A percentile compares a stretch with the other conserved stretches of the same genome.
Evolutionary conservation across 2,113 vertebrate species (phyloP).

Genomic region (Campylomormyrus numenius): DNA sequence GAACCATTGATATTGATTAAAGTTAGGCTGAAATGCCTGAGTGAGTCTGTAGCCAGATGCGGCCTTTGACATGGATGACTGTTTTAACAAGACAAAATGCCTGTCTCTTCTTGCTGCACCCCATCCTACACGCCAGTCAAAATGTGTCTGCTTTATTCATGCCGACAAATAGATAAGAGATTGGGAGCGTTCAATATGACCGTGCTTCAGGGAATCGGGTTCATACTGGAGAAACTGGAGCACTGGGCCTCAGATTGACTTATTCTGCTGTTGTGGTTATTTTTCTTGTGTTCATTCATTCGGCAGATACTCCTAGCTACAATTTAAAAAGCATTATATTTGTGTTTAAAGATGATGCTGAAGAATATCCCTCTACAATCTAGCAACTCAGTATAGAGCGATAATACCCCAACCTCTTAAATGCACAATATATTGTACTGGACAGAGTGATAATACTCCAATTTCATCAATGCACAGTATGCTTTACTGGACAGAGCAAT

Average conservation of each 20-base stretch:
- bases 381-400: neutral
- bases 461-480: neutral
- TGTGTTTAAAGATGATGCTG: neutral
- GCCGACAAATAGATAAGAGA: neutral
- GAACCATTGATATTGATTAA: neutral
- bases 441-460: neutral
- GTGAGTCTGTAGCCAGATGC: neutral
- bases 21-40: neutral
- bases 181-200: neutral
- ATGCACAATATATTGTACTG: neutral
- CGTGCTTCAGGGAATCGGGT: neutral
- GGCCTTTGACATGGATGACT: neutral
- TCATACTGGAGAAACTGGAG: neutral
- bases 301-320: neutral
- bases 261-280: neutral
- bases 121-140: neutral
- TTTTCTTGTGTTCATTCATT: constrained; percentile 1
- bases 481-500: neutral
- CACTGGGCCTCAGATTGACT: neutral
- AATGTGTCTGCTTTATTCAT: neutral
- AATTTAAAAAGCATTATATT: neutral
- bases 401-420: neutral
- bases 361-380: neutral
- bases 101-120: neutral
- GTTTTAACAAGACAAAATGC: neutral